A percentile compares a stretch with the other conserved stretches of the same genome.
Conservation (phyloP, 2,888 invertebrate species). For the Lochmaea capreae region DNA sequence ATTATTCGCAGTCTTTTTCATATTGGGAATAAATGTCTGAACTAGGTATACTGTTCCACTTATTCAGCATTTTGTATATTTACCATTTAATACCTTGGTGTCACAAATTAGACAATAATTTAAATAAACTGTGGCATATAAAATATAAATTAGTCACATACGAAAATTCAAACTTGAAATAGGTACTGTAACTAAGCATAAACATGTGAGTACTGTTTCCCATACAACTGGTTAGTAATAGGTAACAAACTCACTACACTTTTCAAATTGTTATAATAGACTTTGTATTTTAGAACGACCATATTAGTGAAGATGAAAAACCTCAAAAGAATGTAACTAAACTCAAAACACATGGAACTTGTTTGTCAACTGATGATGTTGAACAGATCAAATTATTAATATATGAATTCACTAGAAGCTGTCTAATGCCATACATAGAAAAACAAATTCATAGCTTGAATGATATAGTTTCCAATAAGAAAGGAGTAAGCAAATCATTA, state of each 20-base stretch:
- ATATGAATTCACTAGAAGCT: constrained; percentile 87
- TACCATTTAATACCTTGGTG: neutral
- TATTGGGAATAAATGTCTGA: neutral
- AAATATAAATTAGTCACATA: too few relatives aligned
- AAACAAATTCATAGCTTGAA: constrained; percentile 83
- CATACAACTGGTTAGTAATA: too few relatives aligned
- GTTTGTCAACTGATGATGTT: constrained; percentile 84
- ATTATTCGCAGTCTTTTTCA: too few relatives aligned
- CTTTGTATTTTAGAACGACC: constrained; percentile 50
- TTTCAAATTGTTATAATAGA: constrained; percentile 9
- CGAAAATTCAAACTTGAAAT: too few relatives aligned
- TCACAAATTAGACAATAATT: too few relatives aligned
- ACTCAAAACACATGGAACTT: constrained; percentile 76
- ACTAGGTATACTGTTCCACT: neutral
- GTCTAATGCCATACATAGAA: constrained; percentile 92
- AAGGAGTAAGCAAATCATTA: constrained; percentile 92
- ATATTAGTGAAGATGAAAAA: constrained; percentile 51
- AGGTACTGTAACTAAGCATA: too few relatives aligned
- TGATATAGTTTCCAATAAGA: constrained; percentile 85
- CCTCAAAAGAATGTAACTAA: constrained; percentile 41
- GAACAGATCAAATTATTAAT: constrained; percentile 87
- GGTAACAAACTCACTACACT: too few relatives aligned
- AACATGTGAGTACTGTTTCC: too few relatives aligned
- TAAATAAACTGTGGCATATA: too few relatives aligned
- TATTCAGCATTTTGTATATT: neutral